Evolutionary conservation across 1,140 invertebrate genomes (phyloP).

Genomic region (Cheumatopsyche charites): DNA sequence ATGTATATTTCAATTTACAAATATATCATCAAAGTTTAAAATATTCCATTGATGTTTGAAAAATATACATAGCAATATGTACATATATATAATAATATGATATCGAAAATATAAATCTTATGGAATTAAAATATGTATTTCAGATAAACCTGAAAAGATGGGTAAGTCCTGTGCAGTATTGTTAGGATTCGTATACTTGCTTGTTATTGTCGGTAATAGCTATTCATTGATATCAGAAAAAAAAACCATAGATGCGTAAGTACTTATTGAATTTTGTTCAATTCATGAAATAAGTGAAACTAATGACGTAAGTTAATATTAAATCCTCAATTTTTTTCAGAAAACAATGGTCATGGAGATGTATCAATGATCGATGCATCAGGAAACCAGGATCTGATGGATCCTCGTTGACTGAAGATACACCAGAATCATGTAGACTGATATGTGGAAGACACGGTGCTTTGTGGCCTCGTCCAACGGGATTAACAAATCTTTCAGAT

Average conservation of each 20-base stretch:
- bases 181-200: background rate
- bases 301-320: too few species aligned
- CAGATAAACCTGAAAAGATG: background rate
- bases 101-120: too few species aligned
- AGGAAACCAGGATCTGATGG: constrained; percentile 23
- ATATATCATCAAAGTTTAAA: too few species aligned
- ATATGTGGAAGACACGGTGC: constrained; percentile 70
- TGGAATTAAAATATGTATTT: too few species aligned
- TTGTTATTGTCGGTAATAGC: constrained; percentile 4
- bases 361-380: constrained; percentile 30
- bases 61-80: too few species aligned
- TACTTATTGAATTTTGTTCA: constrained; percentile 1
- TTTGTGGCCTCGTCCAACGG: constrained; percentile 75
- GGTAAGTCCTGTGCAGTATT: background rate
- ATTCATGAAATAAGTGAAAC: background rate
- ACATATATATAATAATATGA: too few species aligned
- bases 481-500: constrained; percentile 54
- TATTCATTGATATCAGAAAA: background rate
- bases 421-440: constrained; percentile 65
- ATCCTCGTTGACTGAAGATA: constrained; percentile 51
- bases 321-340: constrained; percentile 35
- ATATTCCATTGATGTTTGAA: too few species aligned
- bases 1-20: too few species aligned
- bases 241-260: constrained; percentile 8
- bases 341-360: constrained; percentile 40